Percentiles rank a stretch among this genome's conserved stretches.
Evolutionary conservation across 2,888 invertebrate genomes (phyloP).

Genomic region (Oscheius sp.): DNA sequence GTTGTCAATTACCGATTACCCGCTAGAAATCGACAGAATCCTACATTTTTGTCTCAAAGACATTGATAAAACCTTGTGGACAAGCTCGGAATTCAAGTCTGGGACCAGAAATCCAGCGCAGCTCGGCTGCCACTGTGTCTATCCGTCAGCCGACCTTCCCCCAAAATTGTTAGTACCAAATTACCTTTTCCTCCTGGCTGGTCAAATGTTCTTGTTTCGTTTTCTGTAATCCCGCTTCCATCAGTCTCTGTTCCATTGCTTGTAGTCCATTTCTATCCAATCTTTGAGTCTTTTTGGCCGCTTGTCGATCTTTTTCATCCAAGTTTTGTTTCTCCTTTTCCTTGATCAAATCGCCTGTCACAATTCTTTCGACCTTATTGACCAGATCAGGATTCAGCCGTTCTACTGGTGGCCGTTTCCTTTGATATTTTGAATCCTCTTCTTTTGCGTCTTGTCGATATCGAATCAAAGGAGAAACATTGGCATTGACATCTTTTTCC

Average conservation of each 20-base stretch:
- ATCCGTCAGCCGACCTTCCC: not conserved
- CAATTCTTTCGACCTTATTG: slow-evolving; percentile 49
- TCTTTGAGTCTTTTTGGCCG: slow-evolving; percentile 7
- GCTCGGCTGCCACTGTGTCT: no score
- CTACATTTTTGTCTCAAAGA: no score
- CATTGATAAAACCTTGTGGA: no score
- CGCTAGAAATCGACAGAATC: no score
- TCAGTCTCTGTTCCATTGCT: slow-evolving; percentile 19
- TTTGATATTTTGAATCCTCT: slow-evolving; percentile 13
- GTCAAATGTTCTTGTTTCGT: slow-evolving; percentile 35
- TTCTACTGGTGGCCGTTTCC: slow-evolving; percentile 39
- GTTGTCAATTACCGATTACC: no score
- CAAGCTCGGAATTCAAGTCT: no score
- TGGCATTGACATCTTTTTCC: slow-evolving; percentile 16
- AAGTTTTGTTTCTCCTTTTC: slow-evolving; percentile 24
- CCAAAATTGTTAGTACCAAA: not conserved
- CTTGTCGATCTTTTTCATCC: slow-evolving; percentile 11
- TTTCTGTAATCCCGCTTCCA: slow-evolving; percentile 20
- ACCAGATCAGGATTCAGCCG: slow-evolving; percentile 44
- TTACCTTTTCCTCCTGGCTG: slow-evolving; percentile 56
- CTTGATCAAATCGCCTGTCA: slow-evolving; percentile 41
- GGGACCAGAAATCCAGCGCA: no score
- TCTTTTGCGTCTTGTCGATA: slow-evolving; percentile 6
- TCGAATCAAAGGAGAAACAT: not conserved
- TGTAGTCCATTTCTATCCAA: slow-evolving; percentile 10